phyloP scores from a whole-genome alignment of 2,113 vertebrate species.

The Charadrius vociferus region DNA sequence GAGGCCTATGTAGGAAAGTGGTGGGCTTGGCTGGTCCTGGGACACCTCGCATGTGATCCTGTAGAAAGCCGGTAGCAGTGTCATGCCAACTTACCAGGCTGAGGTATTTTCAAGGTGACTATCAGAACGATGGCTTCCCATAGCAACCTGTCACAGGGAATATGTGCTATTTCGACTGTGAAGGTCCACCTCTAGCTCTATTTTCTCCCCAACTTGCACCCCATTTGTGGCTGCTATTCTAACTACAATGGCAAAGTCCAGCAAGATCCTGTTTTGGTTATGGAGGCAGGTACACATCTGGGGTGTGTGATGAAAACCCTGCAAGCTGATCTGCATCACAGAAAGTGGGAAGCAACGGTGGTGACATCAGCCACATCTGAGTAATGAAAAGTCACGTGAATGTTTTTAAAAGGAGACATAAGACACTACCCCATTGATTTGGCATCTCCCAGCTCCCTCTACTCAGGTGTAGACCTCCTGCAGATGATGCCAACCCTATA shows the following conservation, averaged over 20 bases:
- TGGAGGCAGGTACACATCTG: background rate
- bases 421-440: background rate
- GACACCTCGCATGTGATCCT: accelerated
- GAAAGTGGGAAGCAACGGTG: background rate
- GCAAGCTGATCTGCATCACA: background rate
- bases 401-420: background rate
- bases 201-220: background rate
- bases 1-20: background rate
- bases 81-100: background rate
- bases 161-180: background rate
- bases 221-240: background rate
- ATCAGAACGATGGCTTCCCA: background rate
- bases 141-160: background rate
- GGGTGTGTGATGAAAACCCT: background rate
- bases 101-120: background rate
- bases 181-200: background rate
- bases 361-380: background rate
- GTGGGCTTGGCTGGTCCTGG: background rate
- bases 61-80: background rate
- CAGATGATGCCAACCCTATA: background rate
- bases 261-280: background rate
- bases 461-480: background rate
- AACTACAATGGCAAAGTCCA: background rate
- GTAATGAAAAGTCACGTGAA: background rate
- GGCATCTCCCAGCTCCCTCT: background rate